Percentiles rank a stretch among this genome's conserved stretches.
Conservation (phyloP, 2,888 invertebrate genomes). For the Cosmia pyralina region DNA sequence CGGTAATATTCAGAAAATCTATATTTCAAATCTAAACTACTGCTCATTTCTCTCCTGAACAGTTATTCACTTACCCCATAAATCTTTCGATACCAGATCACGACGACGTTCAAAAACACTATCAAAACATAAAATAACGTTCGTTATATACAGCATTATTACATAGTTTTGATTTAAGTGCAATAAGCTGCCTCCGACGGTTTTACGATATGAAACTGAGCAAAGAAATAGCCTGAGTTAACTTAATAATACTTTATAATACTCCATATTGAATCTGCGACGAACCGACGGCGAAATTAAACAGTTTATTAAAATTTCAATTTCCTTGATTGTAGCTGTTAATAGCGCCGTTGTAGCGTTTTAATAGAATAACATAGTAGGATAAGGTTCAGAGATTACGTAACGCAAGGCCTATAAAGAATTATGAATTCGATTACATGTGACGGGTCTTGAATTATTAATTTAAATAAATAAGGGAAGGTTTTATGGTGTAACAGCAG, state of each 20-base stretch:
- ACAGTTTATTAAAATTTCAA: constrained; percentile 73
- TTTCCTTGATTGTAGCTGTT: constrained; percentile 70
- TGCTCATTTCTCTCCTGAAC: not conserved
- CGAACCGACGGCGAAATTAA: constrained; percentile 64
- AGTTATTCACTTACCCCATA: constrained; percentile 17
- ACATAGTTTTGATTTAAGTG: constrained; percentile 78
- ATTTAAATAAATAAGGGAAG: not conserved
- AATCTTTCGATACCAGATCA: constrained; percentile 42
- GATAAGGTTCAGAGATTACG: constrained; percentile 64
- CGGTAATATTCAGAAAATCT: not conserved
- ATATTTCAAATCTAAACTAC: not conserved
- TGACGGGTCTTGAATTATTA: constrained; percentile 38
- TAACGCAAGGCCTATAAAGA: constrained; percentile 54
- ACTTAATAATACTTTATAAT: constrained; percentile 66
- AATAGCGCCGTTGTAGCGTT: constrained; percentile 60
- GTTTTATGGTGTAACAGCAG: no score
- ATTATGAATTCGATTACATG: constrained; percentile 60
- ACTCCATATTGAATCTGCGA: constrained; percentile 64
- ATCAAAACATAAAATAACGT: constrained; percentile 35
- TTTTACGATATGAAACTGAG: constrained; percentile 77
- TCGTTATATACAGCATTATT: constrained; percentile 58
- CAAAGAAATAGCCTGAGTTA: constrained; percentile 67
- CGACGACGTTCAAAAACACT: constrained; percentile 14
- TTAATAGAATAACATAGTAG: constrained; percentile 68
- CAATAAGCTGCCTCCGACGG: constrained; percentile 73